A percentile compares a stretch with the other conserved stretches of the same genome.
phyloP scores from a whole-genome alignment of 2,797 vertebrate genomes.

The Ctenopoma kingsleyae region DNA sequence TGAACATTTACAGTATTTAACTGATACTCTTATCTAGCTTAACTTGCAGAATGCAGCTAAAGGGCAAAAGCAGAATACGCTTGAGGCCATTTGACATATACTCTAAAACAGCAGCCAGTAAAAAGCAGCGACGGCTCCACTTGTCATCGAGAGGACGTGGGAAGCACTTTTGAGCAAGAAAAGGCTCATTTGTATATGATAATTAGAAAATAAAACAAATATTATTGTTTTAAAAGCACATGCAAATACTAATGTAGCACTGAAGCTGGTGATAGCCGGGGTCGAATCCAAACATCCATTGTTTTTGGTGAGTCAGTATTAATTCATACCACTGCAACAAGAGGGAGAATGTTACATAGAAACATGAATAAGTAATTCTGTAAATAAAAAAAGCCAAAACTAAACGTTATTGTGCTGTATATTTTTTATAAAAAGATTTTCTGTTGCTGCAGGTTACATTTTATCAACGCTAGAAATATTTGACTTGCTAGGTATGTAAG shows the following conservation, averaged over 20 bases:
- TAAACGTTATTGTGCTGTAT: not conserved
- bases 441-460: not conserved
- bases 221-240: slow-evolving; percentile 2
- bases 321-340: not conserved
- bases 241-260: not conserved
- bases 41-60: slow-evolving; percentile 21
- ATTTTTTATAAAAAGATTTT: not conserved
- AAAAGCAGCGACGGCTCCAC: slow-evolving; percentile 33
- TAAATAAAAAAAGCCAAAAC: not conserved
- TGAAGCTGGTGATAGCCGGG: not conserved
- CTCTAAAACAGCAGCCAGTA: slow-evolving; percentile 27
- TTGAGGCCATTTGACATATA: slow-evolving; percentile 40
- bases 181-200: slow-evolving; percentile 14
- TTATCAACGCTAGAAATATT: too few species aligned
- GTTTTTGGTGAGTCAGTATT: not conserved
- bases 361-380: too few species aligned
- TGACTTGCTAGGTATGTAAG: too few species aligned
- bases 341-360: not conserved
- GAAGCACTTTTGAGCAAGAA: slow-evolving; percentile 13
- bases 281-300: not conserved
- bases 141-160: slow-evolving; percentile 16
- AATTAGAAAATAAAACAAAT: slow-evolving; percentile 6
- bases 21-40: slow-evolving; percentile 27
- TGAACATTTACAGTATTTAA: slow-evolving; percentile 62
- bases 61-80: slow-evolving; percentile 35